Evolutionary conservation across 2,113 vertebrate species (phyloP), one percentile per base, ranked within the genome.

Genomic region (Struthio camelus): DNA sequence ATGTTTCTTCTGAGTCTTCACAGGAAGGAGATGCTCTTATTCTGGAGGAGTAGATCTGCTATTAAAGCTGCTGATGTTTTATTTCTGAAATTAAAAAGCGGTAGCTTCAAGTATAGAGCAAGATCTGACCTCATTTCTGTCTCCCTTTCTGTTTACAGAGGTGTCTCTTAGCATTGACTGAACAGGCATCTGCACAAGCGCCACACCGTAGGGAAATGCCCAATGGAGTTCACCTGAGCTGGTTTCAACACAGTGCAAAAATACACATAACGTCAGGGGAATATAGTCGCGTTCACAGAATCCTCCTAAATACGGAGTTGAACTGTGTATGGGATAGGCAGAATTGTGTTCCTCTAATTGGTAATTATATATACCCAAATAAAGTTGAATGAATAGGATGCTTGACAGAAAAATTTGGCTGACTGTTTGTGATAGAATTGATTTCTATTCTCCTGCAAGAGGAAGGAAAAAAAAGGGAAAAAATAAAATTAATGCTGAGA

Each of bases 161-260:
- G 1, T 22, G 15, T 1, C 59, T 16, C 7, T 1, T 0, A 5
- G 76, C 2, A 32, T 44, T 78, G 56, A 3, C 36, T 5, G 1
- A 18, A 12, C 2, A 3, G 19, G 20, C 48, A 20, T 7, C 44
- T 48, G 40, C 12, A 17, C 30, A 2, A 3, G 6, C 22, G 70
- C 36, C 38, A 4, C 38, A 2, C 14, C 44, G 16, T 4, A 1
- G 11, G 46, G 62, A 11, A 34, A 7, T 1, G 36, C 25, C 0
- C 24, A 1, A 3, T 7, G 20, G 19, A 2, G 30, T 58, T 50
- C 61, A 3, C 38, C 15, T n/a, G 25, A 4, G 1, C 61, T 44
- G 61, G 40, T 6, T 46, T 46, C n/a, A 50, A 25, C 58, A 50
- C 20, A 25, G 34, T 6, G 40, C 54, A 24, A 51, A 36, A 22